A percentile compares a stretch with the other conserved stretches of the same genome.
These are phyloP conservation scores for Nycteola revayana DNA, from an alignment of 2,888 invertebrate species.

Conservation along the genomic window DNA sequence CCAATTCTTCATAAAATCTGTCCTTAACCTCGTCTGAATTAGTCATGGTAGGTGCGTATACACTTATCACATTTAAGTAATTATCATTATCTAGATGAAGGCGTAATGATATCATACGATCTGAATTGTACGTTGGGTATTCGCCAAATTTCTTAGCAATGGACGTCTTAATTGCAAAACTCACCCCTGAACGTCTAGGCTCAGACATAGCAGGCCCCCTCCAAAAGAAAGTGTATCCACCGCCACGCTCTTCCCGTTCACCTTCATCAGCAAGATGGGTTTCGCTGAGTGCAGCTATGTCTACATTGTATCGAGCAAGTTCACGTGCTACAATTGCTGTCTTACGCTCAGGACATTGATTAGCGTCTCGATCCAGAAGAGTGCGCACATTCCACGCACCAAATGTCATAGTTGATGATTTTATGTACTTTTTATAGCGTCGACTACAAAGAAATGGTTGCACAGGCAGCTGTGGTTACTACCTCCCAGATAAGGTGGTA, in stretches of 20 bases:
- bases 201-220: slow-evolving; percentile 16
- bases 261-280: slow-evolving; percentile 31
- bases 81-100: too few species aligned
- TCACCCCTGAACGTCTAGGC: slow-evolving; percentile 16
- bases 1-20: slow-evolving; percentile 14
- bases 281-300: too few species aligned
- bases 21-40: slow-evolving; percentile 3
- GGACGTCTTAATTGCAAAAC: slow-evolving; percentile 13
- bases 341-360: too few species aligned
- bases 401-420: too few species aligned
- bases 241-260: slow-evolving; percentile 16
- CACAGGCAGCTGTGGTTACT: too few species aligned
- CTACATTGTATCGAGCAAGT: too few species aligned
- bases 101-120: slow-evolving; percentile 8
- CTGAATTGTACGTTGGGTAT: slow-evolving; percentile 9
- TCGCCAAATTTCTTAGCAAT: not conserved
- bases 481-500: too few species aligned
- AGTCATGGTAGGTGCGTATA: slow-evolving; percentile 30
- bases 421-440: too few species aligned
- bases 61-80: slow-evolving; percentile 20
- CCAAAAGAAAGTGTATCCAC: slow-evolving; percentile 25
- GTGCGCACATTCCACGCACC: too few species aligned
- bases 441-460: too few species aligned
- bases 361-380: too few species aligned
- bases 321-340: too few species aligned